Evolutionary conservation across 2,797 vertebrate genomes (phyloP).

Genomic region (Paguma larvata): DNA sequence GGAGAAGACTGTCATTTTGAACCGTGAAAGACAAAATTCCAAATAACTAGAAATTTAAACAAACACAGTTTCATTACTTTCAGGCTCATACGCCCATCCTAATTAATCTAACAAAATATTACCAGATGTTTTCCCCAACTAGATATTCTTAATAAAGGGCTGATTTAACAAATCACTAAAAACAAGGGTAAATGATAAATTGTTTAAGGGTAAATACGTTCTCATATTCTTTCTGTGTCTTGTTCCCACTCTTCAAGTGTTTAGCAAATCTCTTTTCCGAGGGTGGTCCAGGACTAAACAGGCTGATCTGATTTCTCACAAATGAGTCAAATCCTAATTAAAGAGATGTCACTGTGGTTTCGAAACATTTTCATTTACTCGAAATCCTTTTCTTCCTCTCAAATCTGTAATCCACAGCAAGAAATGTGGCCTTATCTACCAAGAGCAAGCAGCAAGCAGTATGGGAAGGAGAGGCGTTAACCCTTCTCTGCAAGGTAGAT

Average conservation of each 20-base stretch:
- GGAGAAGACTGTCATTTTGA: conserved; percentile 7
- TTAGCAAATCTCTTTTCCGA: background rate
- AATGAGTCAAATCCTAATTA: background rate
- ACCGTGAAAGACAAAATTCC: conserved; percentile 20
- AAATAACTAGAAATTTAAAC: conserved; percentile 51
- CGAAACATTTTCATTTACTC: background rate
- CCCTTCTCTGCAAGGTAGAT: conserved; percentile 87
- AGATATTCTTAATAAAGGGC: conserved; percentile 23
- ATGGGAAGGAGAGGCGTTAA: conserved; percentile 87
- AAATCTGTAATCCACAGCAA: conserved; percentile 87
- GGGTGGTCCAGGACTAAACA: background rate
- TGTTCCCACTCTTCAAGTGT: background rate
- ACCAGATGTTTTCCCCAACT: conserved; percentile 58
- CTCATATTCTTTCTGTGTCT: background rate
- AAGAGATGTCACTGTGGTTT: background rate
- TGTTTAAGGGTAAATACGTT: background rate
- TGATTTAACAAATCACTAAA: conserved; percentile 28
- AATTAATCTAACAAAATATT: conserved; percentile 59
- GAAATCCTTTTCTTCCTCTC: background rate
- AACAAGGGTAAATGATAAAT: background rate
- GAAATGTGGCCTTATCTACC: conserved; percentile 85
- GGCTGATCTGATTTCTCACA: background rate
- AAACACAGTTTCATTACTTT: background rate
- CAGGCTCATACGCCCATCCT: background rate
- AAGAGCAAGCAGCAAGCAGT: background rate